Conservation (phyloP, 2,113 vertebrate species). For the Machaerirhynchus nigripectus region DNA sequence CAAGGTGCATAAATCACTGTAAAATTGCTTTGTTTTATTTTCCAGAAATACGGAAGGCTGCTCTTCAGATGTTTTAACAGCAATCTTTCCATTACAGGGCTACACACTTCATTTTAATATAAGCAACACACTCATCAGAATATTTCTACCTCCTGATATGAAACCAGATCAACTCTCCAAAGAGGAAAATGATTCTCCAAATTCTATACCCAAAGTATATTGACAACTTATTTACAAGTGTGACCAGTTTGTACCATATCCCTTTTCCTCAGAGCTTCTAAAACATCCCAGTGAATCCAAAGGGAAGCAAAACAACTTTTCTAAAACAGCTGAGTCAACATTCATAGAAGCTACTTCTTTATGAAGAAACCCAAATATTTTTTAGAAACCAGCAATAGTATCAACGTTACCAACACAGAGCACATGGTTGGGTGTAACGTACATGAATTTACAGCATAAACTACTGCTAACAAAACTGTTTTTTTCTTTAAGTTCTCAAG, state of each 20-base stretch:
- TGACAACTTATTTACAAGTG: rapidly evolving
- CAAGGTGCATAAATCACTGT: neutral
- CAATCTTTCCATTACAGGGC: neutral
- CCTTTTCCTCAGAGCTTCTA: neutral
- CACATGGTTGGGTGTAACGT: neutral
- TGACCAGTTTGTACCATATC: neutral
- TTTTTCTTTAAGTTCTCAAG: neutral
- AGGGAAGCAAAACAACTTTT: neutral
- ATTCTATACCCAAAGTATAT: neutral
- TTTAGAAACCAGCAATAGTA: neutral
- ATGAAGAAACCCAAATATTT: neutral
- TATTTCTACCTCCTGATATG: neutral
- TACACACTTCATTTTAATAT: neutral
- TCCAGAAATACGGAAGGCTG: neutral
- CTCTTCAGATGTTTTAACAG: neutral
- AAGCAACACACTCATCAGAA: neutral
- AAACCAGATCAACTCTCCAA: neutral
- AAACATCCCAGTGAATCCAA: neutral
- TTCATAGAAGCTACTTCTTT: neutral
- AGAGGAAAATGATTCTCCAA: neutral
- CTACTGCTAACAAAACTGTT: neutral
- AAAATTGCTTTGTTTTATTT: neutral
- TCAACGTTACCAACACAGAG: neutral
- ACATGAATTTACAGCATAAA: neutral
- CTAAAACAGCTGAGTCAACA: neutral